These are phyloP conservation scores for Lacerta bilineata DNA, from an alignment of 2,797 vertebrate genomes.

Conservation along the genomic window DNA sequence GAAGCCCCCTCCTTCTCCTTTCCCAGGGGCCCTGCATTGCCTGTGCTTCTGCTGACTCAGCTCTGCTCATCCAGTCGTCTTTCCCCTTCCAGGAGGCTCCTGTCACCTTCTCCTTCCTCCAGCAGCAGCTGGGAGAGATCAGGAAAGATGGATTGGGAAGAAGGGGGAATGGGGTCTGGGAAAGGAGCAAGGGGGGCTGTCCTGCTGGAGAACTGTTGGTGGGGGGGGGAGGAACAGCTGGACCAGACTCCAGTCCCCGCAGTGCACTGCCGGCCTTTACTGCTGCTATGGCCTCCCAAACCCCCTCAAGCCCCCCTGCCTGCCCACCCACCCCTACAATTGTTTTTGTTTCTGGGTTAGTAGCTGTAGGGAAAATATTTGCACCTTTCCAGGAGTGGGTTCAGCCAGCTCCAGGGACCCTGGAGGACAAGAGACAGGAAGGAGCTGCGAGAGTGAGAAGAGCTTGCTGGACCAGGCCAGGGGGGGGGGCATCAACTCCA, in stretches of 20 bases:
- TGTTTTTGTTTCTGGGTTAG: too few species aligned
- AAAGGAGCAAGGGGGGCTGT: not conserved
- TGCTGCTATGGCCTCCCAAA: too few species aligned
- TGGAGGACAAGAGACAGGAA: not conserved
- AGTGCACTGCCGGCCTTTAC: too few species aligned
- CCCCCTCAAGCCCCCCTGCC: too few species aligned
- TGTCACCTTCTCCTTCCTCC: not conserved
- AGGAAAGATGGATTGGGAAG: not conserved
- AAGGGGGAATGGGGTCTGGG: not conserved
- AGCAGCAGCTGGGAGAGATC: not conserved
- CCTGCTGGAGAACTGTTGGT: not conserved
- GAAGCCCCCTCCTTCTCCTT: not conserved
- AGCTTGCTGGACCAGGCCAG: not conserved
- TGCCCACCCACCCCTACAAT: too few species aligned
- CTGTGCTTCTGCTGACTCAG: not conserved
- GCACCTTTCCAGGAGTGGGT: not conserved
- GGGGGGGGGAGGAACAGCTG: too few species aligned
- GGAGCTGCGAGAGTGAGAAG: not conserved
- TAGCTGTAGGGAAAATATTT: too few species aligned
- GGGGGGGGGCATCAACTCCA: not conserved
- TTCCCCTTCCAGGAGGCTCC: not conserved
- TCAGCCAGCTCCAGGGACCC: not conserved
- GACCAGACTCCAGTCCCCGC: too few species aligned
- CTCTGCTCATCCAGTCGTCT: not conserved
- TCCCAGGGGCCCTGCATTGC: not conserved